Conservation (phyloP, 2,888 invertebrate genomes). For the Dicyrtoma fusca region DNA sequence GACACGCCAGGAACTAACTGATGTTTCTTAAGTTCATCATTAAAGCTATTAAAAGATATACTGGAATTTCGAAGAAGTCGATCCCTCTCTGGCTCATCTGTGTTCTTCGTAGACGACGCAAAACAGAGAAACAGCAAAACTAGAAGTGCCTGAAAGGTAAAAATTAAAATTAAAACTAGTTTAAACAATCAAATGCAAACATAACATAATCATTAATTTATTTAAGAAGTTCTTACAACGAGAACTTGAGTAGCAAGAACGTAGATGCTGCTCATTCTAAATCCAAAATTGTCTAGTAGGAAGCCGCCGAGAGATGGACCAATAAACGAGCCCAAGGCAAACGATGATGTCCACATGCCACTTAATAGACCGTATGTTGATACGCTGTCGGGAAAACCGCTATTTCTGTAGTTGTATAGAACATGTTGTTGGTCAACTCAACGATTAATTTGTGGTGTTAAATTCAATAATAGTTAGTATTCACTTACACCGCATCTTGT, state of each 20-base stretch:
- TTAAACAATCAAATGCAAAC: too few relatives aligned
- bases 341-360: conserved; percentile 86
- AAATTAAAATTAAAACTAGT: too few relatives aligned
- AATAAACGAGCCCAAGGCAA: conserved; percentile 61
- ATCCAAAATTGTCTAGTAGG: conserved; percentile 60
- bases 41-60: too few relatives aligned
- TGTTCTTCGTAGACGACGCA: too few relatives aligned
- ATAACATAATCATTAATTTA: not conserved
- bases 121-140: too few relatives aligned
- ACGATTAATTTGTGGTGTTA: too few relatives aligned
- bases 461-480: too few relatives aligned
- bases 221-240: conserved; percentile 66
- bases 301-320: conserved; percentile 58
- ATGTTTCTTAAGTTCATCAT: too few relatives aligned
- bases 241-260: conserved; percentile 69
- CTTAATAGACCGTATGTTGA: conserved; percentile 88
- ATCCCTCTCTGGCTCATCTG: too few relatives aligned
- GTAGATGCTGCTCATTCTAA: conserved; percentile 72
- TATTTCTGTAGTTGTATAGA: conserved; percentile 62
- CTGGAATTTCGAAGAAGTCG: too few relatives aligned
- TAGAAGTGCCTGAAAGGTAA: too few relatives aligned
- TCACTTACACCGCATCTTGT: conserved; percentile 73
- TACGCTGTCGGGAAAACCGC: conserved; percentile 79
- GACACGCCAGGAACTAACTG: too few relatives aligned
- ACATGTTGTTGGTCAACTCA: conserved; percentile 28